Evolutionary conservation across 1,140 invertebrate genomes (phyloP).

Genomic region (Drosophila kanapiae): DNA sequence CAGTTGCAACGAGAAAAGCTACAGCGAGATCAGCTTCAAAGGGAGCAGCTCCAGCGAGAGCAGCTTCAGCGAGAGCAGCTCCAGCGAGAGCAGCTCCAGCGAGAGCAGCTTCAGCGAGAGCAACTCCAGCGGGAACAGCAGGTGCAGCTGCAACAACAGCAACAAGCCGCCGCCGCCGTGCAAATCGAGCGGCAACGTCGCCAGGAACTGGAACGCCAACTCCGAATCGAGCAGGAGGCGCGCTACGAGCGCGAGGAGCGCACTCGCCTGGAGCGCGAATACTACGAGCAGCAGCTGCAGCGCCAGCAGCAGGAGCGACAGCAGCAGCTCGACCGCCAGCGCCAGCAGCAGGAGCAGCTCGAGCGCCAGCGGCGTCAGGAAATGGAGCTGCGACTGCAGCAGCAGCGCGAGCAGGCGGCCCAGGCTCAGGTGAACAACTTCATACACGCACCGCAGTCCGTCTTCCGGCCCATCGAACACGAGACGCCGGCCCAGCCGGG

Average conservation of each 20-base stretch:
- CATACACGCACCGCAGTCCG: constrained; percentile 90
- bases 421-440: constrained; percentile 88
- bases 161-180: constrained; percentile 68
- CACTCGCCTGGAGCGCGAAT: constrained; percentile 64
- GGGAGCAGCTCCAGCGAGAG: constrained; percentile 31
- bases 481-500: constrained; percentile 40
- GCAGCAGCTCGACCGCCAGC: constrained; percentile 65
- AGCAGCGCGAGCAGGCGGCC: constrained; percentile 72
- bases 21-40: constrained; percentile 37
- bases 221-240: constrained; percentile 63
- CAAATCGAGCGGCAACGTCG: constrained; percentile 69
- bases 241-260: constrained; percentile 70
- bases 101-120: constrained; percentile 41
- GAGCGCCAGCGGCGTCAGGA: constrained; percentile 55
- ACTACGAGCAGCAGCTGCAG: constrained; percentile 68
- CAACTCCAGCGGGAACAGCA: constrained; percentile 32
- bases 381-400: constrained; percentile 43
- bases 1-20: constrained; percentile 29
- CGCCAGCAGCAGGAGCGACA: constrained; percentile 63
- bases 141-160: constrained; percentile 56
- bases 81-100: constrained; percentile 27
- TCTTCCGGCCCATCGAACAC: constrained; percentile 87
- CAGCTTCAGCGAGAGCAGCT: constrained; percentile 39
- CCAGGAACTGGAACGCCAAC: constrained; percentile 68
- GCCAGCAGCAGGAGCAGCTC: constrained; percentile 65